A percentile compares a stretch with the other conserved stretches of the same genome.
Evolutionary conservation across 2,113 vertebrate species (phyloP).

Genomic region (Ptychochromis oligacanthus): DNA sequence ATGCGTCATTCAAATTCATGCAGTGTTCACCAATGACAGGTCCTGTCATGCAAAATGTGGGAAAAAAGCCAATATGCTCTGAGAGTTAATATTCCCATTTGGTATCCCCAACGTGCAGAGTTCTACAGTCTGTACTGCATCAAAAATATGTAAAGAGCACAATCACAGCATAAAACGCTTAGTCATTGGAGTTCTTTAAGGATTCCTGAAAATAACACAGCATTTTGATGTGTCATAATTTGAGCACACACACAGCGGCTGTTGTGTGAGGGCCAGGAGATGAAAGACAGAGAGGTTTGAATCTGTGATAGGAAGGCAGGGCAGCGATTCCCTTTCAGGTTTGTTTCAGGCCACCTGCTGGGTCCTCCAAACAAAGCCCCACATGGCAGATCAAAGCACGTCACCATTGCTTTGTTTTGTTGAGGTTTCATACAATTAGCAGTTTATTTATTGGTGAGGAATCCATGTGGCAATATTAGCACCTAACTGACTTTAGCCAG

Average conservation of each 20-base stretch:
- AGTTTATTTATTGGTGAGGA: conserved; percentile 14
- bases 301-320: conserved; percentile 30
- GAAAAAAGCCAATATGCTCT: not conserved
- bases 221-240: conserved; percentile 40
- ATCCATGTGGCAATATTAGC: conserved; percentile 19
- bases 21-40: conserved; percentile 1
- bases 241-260: conserved; percentile 26
- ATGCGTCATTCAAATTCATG: conserved; percentile 38
- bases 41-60: conserved; percentile 17
- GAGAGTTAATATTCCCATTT: conserved; percentile 23
- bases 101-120: not conserved
- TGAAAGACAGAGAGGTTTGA: conserved; percentile 38
- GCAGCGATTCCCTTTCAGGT: conserved; percentile 40
- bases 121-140: not conserved
- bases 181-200: conserved; percentile 30
- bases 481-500: conserved; percentile 18
- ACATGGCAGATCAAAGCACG: conserved; percentile 54
- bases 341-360: conserved; percentile 59
- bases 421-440: conserved; percentile 42
- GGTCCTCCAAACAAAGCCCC: conserved; percentile 42
- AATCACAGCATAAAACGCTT: conserved; percentile 11
- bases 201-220: conserved; percentile 9
- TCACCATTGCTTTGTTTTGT: conserved; percentile 25
- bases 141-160: not conserved
- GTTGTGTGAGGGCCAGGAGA: conserved; percentile 48